Evolutionary conservation across 2,888 invertebrate species (phyloP).

Genomic region (Himalopsyche anomala): DNA sequence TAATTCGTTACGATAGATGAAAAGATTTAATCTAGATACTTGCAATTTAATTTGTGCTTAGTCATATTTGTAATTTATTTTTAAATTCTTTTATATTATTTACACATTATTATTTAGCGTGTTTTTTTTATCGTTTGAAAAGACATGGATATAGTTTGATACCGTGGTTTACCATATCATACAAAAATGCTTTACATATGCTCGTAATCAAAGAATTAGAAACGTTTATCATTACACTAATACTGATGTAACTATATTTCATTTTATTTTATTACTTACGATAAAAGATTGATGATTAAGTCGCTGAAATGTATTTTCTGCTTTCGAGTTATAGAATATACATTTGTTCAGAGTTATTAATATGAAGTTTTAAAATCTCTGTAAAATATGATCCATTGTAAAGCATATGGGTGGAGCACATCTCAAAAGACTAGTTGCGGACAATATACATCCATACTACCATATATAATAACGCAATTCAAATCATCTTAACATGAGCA

Average conservation of each 20-base stretch:
- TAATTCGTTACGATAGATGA: constrained; percentile 16
- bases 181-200: constrained; percentile 9
- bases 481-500: no score
- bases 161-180: constrained; percentile 40
- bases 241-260: not conserved
- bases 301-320: no score
- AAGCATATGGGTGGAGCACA: not conserved
- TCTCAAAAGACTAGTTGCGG: not conserved
- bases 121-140: not conserved
- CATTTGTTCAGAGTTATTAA: no score
- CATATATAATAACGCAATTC: no score
- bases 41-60: constrained; percentile 28
- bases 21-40: constrained; percentile 14
- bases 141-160: constrained; percentile 15
- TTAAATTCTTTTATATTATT: not conserved
- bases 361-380: no score
- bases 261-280: not conserved
- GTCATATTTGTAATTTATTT: constrained; percentile 23
- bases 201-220: not conserved
- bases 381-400: constrained; percentile 12
- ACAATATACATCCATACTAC: no score
- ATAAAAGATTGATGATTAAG: no score
- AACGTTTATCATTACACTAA: not conserved
- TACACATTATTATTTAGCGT: not conserved
- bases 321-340: no score